Base-by-base conservation (phyloP, 2,797 vertebrate species). In the Notoglanidium macrostoma region DNA sequence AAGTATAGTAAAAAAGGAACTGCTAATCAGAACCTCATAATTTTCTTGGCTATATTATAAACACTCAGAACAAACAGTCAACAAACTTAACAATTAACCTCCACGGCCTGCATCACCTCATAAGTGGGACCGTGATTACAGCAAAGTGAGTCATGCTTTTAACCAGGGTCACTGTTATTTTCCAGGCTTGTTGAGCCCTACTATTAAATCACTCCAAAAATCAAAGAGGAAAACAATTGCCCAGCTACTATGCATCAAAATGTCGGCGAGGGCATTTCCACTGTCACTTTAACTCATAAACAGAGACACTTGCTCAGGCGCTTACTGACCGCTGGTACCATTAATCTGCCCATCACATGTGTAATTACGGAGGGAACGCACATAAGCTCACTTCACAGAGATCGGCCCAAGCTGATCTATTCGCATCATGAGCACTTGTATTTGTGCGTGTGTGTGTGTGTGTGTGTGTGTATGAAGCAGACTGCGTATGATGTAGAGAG, bases 181-280 rank as follows among this genome's bases (percentile, higher is more conserved):
- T 92, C 90, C 83, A 68, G 73, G 89, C 90, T 92, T 90, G 92
- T 84, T 91, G 89, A 93, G 91, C 90, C 92, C 86, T 87, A 89
- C 92, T 91, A 93, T 94, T 95, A 94, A 94, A 94, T 94, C 94
- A 92, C 92, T 93, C 91, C 82, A 74, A 89, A 90, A 93, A 95
- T 95, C 94, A 91, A 94, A 94, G 92, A 5, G 51, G 90, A 94
- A 92, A 94, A 87, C 91, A 85, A 91, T 92, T 84, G 91, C 91
- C 90, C 73, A 86, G 40, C 83, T 90, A 86, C 90, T 82, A 85
- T 73, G 89, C 92, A 54, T 78, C 85, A 82, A 89, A 91, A 86
- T 73, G 76, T 65, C n/a, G 5, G 40, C 70, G 21, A 88, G 87
- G 59, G 86, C 84, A 83, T 86, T 65, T 79, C 85, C 68, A 32